Base-by-base conservation (phyloP, 2,888 invertebrate genomes). In the Dioctria linearis region DNA sequence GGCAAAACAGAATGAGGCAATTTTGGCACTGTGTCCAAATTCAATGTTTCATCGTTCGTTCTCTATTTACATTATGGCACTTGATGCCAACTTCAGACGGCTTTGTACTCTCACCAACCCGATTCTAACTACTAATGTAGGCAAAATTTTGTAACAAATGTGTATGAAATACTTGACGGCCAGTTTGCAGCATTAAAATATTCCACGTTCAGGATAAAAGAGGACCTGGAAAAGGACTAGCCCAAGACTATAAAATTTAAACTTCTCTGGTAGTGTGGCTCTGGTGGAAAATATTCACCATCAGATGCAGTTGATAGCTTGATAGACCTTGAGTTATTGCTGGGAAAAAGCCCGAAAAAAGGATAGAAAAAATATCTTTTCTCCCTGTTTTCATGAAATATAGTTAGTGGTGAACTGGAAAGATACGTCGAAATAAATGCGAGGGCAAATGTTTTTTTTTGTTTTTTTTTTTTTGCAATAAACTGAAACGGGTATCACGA, bases 221-320 rank as follows among this genome's bases (percentile, higher is more conserved):
- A 57, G 73, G 59, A 57, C 73, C 57, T 73, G 57, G 57, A 73
- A 25, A 51, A 73, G 73, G 73, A 40, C 73, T 42, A 42, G 42
- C 42, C 13, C 6, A 3, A 51, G 57, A 37, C 71, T 46, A 71
- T 71, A 71, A 71, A 71, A 71, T 71, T 51, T 25, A 57, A 59
- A 57, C 40, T 57, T 57, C 73, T 42, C 40, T 13, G 59, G 71
- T 39, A 39, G 39, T 40, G 39, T n/a, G 39, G 51, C 71, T 25
- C 25, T 39, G 25, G 73, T 57, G 13, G 73, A 73, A 25, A 25
- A 57, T 73, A 73, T 73, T 73, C 73, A 73, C 54, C 73, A 57
- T 73, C 73, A 73, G 73, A 57, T 73, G 73, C 73, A 73, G 73
- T 73, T 73, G 73, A 73, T 73, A 73, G 73, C 57, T 57, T 73